phyloP scores from a whole-genome alignment of 2,113 vertebrate species.

The Phalacrocorax brasilianus region DNA sequence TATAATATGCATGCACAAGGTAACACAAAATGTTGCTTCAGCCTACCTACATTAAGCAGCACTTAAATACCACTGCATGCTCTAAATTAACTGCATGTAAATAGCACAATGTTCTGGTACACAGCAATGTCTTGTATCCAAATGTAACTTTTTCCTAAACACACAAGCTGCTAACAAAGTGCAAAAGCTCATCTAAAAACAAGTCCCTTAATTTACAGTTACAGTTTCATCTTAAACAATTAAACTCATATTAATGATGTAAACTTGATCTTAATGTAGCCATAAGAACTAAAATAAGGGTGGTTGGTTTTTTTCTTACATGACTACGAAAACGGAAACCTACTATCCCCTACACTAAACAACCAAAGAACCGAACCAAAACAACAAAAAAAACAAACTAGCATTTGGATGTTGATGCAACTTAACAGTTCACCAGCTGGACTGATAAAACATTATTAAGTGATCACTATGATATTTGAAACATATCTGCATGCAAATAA shows the following conservation, averaged over 20 bases:
- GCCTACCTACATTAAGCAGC: background rate
- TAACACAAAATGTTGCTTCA: background rate
- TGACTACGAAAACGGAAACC: background rate
- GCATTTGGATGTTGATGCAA: background rate
- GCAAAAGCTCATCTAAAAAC: background rate
- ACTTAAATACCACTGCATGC: background rate
- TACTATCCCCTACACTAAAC: background rate
- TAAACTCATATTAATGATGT: background rate
- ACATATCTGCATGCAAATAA: background rate
- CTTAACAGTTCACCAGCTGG: background rate
- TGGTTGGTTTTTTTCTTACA: rapidly evolving
- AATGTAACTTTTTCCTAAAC: background rate
- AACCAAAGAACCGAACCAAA: background rate
- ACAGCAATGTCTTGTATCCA: background rate
- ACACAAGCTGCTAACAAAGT: background rate
- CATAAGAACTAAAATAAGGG: background rate
- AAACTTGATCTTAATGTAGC: background rate
- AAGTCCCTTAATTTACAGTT: background rate
- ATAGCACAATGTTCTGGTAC: background rate
- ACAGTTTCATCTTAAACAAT: background rate
- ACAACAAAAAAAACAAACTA: background rate
- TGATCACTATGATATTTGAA: background rate
- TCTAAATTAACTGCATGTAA: background rate
- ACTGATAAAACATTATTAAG: background rate
- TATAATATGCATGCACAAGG: background rate